Conservation (phyloP, 2,797 vertebrate species). For the Coluber constrictor region DNA sequence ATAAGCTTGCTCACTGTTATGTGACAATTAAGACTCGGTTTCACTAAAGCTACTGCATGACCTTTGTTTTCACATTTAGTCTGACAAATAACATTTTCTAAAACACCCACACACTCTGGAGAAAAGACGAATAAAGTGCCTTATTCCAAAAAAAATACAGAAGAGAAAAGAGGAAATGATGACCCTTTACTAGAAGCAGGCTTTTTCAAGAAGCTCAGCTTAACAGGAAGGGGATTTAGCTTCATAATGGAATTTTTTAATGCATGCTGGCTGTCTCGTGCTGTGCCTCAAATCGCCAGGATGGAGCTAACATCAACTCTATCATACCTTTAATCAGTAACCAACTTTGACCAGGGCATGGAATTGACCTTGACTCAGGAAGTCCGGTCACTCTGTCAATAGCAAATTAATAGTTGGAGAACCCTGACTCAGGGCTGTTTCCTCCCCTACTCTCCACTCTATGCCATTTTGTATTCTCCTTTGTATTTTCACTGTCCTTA, state of each 20-base stretch:
- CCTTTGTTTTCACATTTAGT: background rate
- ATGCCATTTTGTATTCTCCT: background rate
- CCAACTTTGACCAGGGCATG: background rate
- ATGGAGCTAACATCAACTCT: background rate
- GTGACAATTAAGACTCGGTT: background rate
- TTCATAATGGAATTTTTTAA: constrained; percentile 1
- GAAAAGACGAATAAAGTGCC: no score
- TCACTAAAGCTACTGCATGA: background rate
- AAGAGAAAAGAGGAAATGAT: constrained; percentile 18
- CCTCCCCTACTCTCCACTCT: background rate
- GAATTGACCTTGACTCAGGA: background rate
- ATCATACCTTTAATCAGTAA: background rate
- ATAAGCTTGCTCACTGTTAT: background rate
- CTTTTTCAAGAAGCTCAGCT: background rate
- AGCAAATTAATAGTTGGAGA: background rate
- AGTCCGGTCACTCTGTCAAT: background rate
- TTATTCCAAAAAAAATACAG: background rate
- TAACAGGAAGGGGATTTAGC: background rate
- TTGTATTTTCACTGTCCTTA: background rate
- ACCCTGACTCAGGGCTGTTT: background rate
- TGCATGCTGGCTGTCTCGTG: background rate
- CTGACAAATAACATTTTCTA: background rate
- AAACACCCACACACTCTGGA: background rate
- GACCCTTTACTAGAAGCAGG: background rate
- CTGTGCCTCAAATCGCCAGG: background rate